A percentile compares a stretch with the other conserved stretches of the same genome.
These are phyloP conservation scores for Carpatolechia fugitivella DNA, from an alignment of 2,888 invertebrate species.

Conservation along the genomic window DNA sequence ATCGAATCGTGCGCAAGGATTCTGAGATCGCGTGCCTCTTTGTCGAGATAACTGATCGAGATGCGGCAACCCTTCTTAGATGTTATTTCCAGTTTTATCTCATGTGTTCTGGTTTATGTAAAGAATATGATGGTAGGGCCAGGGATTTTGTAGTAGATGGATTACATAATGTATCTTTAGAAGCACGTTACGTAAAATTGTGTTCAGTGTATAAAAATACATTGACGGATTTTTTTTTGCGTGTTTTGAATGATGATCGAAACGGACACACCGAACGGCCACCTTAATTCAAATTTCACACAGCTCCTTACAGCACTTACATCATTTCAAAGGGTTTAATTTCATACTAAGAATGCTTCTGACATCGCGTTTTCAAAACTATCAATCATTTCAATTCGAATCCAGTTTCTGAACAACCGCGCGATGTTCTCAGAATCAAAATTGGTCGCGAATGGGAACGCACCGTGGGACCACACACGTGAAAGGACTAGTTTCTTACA, in stretches of 20 bases:
- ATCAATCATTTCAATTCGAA: slow-evolving; percentile 26
- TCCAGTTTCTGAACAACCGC: slow-evolving; percentile 43
- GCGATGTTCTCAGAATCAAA: slow-evolving; percentile 47
- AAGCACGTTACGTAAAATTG: not conserved
- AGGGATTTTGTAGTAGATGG: not conserved
- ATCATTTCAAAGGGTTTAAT: not conserved
- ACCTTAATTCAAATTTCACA: not conserved
- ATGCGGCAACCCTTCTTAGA: slow-evolving; percentile 1
- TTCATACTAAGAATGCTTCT: not conserved
- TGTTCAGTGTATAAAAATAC: not conserved
- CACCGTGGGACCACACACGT: slow-evolving; percentile 73
- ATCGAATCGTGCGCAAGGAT: slow-evolving; percentile 70
- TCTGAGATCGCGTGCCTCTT: slow-evolving; percentile 69
- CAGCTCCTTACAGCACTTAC: not conserved
- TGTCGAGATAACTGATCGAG: slow-evolving; percentile 46
- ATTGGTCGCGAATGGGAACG: slow-evolving; percentile 41
- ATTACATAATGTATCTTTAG: not conserved
- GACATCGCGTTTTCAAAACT: not conserved
- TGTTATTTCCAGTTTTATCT: not conserved
- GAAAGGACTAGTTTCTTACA: slow-evolving; percentile 48
- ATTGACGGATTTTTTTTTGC: too few species aligned
- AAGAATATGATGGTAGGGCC: not conserved
- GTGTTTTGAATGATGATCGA: too few species aligned
- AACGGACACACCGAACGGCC: too few species aligned
- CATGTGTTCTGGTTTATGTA: not conserved